Evolutionary conservation across 2,888 invertebrate genomes (phyloP), one percentile per base, ranked within the genome.

Genomic region (Ctena decussata): DNA sequence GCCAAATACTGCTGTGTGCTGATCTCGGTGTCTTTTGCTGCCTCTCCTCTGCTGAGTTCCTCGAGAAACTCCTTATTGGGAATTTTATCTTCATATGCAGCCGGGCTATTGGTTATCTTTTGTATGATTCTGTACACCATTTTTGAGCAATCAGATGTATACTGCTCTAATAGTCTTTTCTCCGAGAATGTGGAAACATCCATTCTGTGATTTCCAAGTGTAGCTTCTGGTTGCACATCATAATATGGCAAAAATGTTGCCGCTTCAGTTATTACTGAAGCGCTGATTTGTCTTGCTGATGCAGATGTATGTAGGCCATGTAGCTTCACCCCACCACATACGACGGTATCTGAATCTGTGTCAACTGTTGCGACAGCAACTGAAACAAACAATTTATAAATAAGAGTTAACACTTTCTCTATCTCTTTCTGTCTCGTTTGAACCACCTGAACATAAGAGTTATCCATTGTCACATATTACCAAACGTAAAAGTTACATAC

Each of bases 291-390:
- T 89, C 96, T 93, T 39, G 98, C 98, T 18, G 98, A 98, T 72
- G 98, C 96, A 84, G 98, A 98, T 0, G 98, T 98, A 96, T 98
- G 98, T 95, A 99, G 96, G 46, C 98, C 98, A 90, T 98, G 97
- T 85, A 99, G 96, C 96, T 98, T 98, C 15, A 99, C 97, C 77
- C 98, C 99, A 37, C 98, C 98, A 77, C 98, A 97, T 93, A 86
- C 65, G 60, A 93, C 92, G 8, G 90, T 91, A 53, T 93, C 92
- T 65, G 93, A 89, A 18, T 92, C 85, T 5, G 84, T 86, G 76
- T 93, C 91, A 6, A 92, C 91, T 35, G 69, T 73, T 1, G 90
- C 92, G 32, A 86, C 77, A 21, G 91, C 74, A 77, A 88, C 93
- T 93, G 81, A 18, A 87, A 65, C 18, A 46, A n/a, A n/a, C n/a